Base-by-base conservation (phyloP, 1,140 invertebrate genomes). In the Tetragonula clypearis region DNA sequence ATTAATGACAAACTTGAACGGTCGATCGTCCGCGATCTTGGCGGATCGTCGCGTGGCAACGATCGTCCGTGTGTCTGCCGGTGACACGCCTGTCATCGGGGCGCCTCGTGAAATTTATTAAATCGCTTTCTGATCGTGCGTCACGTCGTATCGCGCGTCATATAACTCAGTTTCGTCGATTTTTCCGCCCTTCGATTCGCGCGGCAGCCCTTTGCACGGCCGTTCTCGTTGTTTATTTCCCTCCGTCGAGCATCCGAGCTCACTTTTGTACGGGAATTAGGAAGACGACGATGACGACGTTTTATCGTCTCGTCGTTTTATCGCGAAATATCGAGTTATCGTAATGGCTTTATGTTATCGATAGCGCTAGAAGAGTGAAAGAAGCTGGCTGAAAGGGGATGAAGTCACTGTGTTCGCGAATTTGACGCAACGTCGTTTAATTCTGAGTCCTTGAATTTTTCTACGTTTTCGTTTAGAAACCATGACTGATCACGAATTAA, bases 111-210 rank as follows among this genome's bases (percentile, higher is more conserved):
- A 84, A 84, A 84, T 84, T 84, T 84, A 84, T 84, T 84, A 84
- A 84, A 84, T 84, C 69, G 83, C 69, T 73, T 84, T 84, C 77
- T 73, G 83, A 84, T 80, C 83, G 77, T 80, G 66, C 77, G 77
- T 84, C 83, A 84, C 82, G 69, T 56, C 68, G 26, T 19, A 35
- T 35, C 12, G 49, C 49, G 17, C 62, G 68, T 84, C 77, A 79
- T 62, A 84, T 80, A 84, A 80, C 41, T 84, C 66, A 79, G 4
- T 30, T 49, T 17, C 53, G 30, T 60, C 66, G 55, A 79, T 66
- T 84, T 78, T 79, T 69, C 49, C 66, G 17, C 66, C 56, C 76
- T 55, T 56, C 56, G 55, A 41, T 23, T 15, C 41, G 3, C 17
- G 30, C 17, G 26, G 12, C 58, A 53, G 69, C 17, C 83, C 82